phyloP scores from a whole-genome alignment of 2,888 invertebrate genomes.

The Lasioglossum morio region DNA sequence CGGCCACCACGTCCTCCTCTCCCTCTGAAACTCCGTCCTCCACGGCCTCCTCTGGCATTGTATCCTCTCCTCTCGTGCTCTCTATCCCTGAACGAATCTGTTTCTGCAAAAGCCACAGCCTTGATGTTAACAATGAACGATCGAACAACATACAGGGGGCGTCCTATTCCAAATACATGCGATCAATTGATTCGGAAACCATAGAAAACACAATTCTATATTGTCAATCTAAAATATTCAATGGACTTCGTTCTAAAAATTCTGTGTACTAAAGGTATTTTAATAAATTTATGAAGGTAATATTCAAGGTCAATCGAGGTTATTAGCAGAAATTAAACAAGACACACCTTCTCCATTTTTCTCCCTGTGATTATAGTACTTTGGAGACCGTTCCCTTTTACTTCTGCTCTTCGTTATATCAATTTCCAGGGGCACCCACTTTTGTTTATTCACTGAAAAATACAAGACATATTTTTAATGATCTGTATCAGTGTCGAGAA shows the following conservation, averaged over 20 bases:
- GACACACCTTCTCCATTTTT: slow-evolving; percentile 77
- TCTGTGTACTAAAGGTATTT: too few relatives aligned
- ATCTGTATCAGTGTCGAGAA: background rate
- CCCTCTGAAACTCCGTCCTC: slow-evolving; percentile 82
- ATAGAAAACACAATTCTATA: background rate
- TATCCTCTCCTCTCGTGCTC: slow-evolving; percentile 80
- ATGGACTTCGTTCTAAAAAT: too few relatives aligned
- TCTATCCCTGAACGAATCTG: slow-evolving; percentile 80
- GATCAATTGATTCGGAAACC: background rate
- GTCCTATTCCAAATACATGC: background rate
- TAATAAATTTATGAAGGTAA: too few relatives aligned
- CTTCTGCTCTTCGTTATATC: slow-evolving; percentile 90
- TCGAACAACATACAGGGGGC: background rate
- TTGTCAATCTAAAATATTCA: too few relatives aligned
- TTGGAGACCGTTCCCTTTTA: slow-evolving; percentile 88
- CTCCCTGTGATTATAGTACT: slow-evolving; percentile 80
- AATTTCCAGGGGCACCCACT: slow-evolving; percentile 96
- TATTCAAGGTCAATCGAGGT: background rate
- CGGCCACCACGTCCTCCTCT: slow-evolving; percentile 86
- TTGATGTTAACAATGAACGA: slow-evolving; percentile 5
- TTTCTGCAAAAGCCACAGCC: slow-evolving; percentile 64
- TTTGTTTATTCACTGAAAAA: slow-evolving; percentile 87
- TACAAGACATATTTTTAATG: slow-evolving; percentile 23
- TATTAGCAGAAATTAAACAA: background rate
- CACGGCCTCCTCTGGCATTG: slow-evolving; percentile 78